Evolutionary conservation across 2,797 vertebrate species (phyloP).

Genomic region (Pygocentrus nattereri): DNA sequence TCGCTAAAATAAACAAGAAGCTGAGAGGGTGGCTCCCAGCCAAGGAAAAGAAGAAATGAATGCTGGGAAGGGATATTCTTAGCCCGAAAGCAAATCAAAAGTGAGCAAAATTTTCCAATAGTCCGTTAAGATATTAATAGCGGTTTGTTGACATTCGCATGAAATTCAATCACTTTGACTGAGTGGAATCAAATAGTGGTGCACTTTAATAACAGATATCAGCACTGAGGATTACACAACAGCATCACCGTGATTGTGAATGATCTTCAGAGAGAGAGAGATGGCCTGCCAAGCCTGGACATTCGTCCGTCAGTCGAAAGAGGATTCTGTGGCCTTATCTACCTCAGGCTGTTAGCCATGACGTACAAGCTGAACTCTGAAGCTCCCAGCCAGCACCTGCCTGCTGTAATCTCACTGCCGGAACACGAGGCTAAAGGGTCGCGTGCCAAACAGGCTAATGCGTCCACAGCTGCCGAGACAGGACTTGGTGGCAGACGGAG

Average conservation of each 20-base stretch:
- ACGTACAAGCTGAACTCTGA: neutral
- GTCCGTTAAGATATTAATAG: neutral
- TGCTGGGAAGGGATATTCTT: conserved; percentile 26
- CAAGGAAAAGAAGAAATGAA: conserved; percentile 14
- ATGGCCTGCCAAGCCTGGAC: neutral
- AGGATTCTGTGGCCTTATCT: conserved; percentile 1
- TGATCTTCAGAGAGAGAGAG: too few relatives aligned
- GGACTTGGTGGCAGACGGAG: conserved; percentile 30
- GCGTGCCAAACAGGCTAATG: conserved; percentile 9
- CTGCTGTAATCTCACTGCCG: neutral
- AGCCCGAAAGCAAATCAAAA: conserved; percentile 11
- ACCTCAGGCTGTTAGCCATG: neutral
- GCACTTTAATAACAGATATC: neutral
- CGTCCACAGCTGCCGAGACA: conserved; percentile 2
- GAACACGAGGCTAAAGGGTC: neutral
- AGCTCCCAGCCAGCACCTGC: neutral
- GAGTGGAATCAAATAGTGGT: neutral
- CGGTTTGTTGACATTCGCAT: neutral
- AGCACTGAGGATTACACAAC: neutral
- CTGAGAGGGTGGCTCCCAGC: neutral
- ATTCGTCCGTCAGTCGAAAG: neutral
- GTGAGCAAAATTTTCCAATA: neutral
- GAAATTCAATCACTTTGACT: neutral
- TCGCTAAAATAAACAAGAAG: conserved; percentile 14
- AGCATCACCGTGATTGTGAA: too few relatives aligned